Evolutionary conservation across 2,113 vertebrate genomes (phyloP).

Genomic region (Psilopogon haemacephalus): DNA sequence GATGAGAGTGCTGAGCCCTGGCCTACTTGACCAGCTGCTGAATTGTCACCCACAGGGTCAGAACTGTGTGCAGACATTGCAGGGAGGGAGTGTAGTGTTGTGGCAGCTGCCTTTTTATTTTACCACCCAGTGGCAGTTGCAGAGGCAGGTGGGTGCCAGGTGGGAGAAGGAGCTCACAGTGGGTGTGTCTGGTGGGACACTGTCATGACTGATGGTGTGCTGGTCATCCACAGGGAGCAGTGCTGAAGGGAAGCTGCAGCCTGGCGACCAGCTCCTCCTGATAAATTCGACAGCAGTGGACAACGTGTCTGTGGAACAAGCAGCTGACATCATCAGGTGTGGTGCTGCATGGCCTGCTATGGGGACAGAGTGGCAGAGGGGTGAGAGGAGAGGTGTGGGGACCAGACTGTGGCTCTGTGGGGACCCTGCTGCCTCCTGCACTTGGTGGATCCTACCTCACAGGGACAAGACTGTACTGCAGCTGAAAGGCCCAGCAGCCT

Average conservation of each 20-base stretch:
- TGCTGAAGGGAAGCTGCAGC: constrained; percentile 90
- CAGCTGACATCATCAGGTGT: constrained; percentile 86
- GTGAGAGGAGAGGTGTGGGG: too few species aligned
- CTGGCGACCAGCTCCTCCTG: constrained; percentile 87
- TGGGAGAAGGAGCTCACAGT: background rate
- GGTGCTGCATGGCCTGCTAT: rapidly evolving
- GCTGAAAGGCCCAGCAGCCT: background rate
- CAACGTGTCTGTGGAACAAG: constrained; percentile 80
- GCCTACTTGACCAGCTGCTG: rapidly evolving
- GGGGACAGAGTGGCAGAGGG: background rate
- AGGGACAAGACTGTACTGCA: rapidly evolving
- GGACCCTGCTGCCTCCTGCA: rapidly evolving
- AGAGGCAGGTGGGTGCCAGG: background rate
- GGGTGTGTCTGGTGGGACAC: rapidly evolving
- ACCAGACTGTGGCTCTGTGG: rapidly evolving
- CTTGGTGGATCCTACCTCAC: background rate
- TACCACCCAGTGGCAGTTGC: background rate
- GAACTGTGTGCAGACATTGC: rapidly evolving
- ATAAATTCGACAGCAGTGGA: constrained; percentile 84
- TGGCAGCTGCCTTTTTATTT: background rate
- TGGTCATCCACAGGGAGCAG: constrained; percentile 79
- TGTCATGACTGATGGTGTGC: background rate
- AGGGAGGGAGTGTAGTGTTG: background rate
- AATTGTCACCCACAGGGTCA: background rate
- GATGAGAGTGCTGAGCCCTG: rapidly evolving